Base-by-base conservation (phyloP, 1,140 invertebrate genomes). In the Solenopsis fugax region DNA sequence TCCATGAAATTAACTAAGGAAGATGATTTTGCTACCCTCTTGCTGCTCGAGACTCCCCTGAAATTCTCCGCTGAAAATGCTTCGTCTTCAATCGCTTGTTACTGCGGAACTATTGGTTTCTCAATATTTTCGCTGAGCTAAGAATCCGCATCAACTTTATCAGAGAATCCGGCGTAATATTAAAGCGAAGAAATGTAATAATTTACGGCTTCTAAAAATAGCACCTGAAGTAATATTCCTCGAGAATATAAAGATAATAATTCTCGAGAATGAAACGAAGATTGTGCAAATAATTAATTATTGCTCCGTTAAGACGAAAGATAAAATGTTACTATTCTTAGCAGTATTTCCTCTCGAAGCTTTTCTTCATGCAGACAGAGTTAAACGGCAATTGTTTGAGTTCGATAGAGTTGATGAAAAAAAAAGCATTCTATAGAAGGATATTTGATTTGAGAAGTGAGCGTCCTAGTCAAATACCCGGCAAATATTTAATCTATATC, bases 401-500 rank as follows among this genome's bases (percentile, higher is more conserved):
- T 71, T 21, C 24, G 45, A 29, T 71, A 71, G 24, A 50, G 21
- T 29, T 18, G 16, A 71, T 50, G 29, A 69, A 71, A 71, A 50
- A 71, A 50, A 71, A 71, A 50, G 29, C 12, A 71, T 50, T 69
- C 5, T 48, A 21, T 48, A 50, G 21, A 5, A 50, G 65, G 45
- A 69, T 50, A 50, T 71, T 71, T 69, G 41, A 69, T 69, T 69
- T 71, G 67, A 71, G n/a, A 71, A 50, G 21, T 50, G 12, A 50
- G 7, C 21, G n/a, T 29, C 50, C 45, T 71, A 71, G 45, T 71
- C 41, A 50, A 71, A 71, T 71, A 50, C 24, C 4, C 67, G n/a
- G 45, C 24, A 71, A 71, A 71, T 71, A 71, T 71, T 71, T 71
- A 71, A 71, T 71, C 67, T 71, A 71, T 50, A 71, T 29, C 45